These are phyloP conservation scores for Drosophila hydei DNA, from an alignment of 1,140 invertebrate genomes.

Conservation along the genomic window DNA sequence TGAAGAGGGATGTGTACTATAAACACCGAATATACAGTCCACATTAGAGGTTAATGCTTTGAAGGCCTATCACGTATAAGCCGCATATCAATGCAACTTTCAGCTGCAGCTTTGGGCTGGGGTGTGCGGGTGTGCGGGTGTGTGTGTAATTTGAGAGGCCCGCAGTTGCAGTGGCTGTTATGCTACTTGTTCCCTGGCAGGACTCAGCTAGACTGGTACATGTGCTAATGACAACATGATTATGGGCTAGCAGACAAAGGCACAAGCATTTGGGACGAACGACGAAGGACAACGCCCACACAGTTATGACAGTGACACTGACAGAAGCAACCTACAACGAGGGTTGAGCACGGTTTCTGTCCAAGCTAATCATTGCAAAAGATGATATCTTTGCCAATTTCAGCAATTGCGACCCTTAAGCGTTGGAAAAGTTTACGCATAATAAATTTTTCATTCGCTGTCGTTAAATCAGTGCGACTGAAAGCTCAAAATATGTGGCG, in stretches of 20 bases:
- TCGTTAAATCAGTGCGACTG: constrained; percentile 67
- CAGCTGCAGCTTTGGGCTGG: constrained; percentile 21
- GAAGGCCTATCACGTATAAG: constrained; percentile 12
- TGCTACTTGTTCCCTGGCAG: constrained; percentile 18
- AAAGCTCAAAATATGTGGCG: constrained; percentile 3
- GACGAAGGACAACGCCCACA: constrained; percentile 61
- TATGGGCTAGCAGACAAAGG: constrained; percentile 59
- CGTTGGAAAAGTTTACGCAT: constrained; percentile 60
- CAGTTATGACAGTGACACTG: constrained; percentile 72
- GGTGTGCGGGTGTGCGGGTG: background rate
- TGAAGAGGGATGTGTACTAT: too few relatives aligned
- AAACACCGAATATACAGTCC: too few relatives aligned
- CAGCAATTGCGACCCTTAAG: constrained; percentile 51
- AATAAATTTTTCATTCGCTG: constrained; percentile 77
- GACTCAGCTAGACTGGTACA: constrained; percentile 42
- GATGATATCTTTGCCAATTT: constrained; percentile 67
- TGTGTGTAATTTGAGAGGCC: constrained; percentile 23
- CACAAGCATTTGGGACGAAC: constrained; percentile 10
- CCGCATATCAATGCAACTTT: constrained; percentile 39
- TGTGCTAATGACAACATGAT: constrained; percentile 77
- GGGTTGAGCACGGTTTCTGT: constrained; percentile 34
- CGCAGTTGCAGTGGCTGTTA: constrained; percentile 31
- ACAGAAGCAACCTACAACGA: constrained; percentile 47
- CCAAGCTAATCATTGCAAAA: constrained; percentile 53
- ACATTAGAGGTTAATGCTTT: constrained; percentile 2